phyloP scores from a whole-genome alignment of 2,113 vertebrate genomes.

The Neodon shergylaensis region DNA sequence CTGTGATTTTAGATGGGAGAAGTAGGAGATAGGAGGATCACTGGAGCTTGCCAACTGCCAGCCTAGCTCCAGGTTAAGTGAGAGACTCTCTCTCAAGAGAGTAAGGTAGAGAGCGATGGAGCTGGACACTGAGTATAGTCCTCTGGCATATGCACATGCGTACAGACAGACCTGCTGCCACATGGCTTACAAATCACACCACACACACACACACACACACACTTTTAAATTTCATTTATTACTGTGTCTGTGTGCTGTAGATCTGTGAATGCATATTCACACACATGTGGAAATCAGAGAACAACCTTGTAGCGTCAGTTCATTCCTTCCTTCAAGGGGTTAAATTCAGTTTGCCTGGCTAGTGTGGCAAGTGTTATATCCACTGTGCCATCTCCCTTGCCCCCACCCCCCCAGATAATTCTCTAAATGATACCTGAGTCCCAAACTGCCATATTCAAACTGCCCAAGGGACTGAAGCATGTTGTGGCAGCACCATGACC shows the following conservation, averaged over 20 bases:
- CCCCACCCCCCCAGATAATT: neutral
- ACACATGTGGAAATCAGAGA: neutral
- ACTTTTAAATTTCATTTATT: neutral
- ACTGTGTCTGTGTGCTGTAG: neutral
- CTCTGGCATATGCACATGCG: neutral
- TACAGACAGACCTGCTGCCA: neutral
- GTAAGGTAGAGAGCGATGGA: neutral
- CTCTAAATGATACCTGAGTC: neutral
- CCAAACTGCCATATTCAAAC: neutral
- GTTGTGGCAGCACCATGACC: fast-evolving
- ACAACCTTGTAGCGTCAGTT: neutral
- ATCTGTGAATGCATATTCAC: neutral
- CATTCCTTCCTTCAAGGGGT: neutral
- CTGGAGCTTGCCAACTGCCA: neutral
- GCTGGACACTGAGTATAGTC: neutral
- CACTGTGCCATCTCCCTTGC: neutral
- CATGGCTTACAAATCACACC: neutral
- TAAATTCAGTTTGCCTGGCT: neutral
- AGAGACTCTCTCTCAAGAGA: neutral
- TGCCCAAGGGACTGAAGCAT: neutral
- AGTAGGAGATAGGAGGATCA: neutral
- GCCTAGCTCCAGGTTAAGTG: neutral
- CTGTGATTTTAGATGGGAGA: neutral
- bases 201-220: neutral
- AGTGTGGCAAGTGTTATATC: neutral